Evolutionary conservation across 2,797 vertebrate species (phyloP).

Genomic region (Aphelocoma californica): DNA sequence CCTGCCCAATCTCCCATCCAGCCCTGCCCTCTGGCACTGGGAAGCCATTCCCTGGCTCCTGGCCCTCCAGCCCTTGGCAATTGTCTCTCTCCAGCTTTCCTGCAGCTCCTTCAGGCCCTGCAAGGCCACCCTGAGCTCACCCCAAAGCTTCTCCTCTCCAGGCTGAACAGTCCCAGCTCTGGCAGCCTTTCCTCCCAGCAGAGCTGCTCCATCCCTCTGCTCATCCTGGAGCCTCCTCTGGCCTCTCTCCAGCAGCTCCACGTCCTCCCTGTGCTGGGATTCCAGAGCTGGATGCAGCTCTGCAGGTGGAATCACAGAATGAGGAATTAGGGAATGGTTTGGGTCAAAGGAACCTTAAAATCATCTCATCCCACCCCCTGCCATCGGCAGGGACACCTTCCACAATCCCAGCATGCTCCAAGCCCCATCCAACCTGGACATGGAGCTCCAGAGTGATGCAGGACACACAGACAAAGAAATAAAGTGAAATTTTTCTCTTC

Average conservation of each 20-base stretch:
- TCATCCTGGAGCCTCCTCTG: background rate
- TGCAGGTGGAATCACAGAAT: background rate
- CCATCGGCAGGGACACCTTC: background rate
- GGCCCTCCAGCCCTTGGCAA: too few species aligned
- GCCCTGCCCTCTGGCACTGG: too few species aligned
- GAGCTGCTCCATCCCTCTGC: too few species aligned
- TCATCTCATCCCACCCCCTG: background rate
- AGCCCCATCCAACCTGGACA: background rate
- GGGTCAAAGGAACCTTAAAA: background rate
- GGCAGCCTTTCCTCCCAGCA: too few species aligned
- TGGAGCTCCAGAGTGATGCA: background rate
- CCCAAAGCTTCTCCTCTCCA: too few species aligned
- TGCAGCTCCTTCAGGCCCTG: too few species aligned
- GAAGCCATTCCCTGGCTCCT: too few species aligned
- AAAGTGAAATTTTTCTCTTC: background rate
- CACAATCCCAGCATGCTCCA: background rate
- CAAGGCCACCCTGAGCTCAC: too few species aligned
- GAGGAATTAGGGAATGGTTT: background rate
- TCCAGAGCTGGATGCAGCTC: background rate
- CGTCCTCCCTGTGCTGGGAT: background rate
- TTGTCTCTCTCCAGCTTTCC: too few species aligned
- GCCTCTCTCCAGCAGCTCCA: background rate
- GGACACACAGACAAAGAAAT: background rate
- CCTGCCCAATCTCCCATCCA: too few species aligned
- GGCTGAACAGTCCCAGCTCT: too few species aligned